phyloP scores from a whole-genome alignment of 2,113 vertebrate genomes.

The Potamarius usumacintae region DNA sequence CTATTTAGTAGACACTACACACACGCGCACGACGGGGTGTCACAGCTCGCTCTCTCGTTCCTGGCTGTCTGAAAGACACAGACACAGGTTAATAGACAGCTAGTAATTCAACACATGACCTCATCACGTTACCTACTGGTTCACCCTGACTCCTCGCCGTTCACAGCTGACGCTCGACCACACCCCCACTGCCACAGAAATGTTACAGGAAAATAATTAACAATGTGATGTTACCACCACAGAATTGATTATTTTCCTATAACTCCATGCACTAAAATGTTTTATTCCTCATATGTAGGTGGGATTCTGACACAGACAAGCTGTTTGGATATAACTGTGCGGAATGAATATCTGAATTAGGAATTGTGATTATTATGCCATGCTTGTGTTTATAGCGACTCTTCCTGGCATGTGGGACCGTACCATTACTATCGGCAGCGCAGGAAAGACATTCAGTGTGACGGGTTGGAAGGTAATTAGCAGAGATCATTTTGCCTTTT shows the following conservation, averaged over 20 bases:
- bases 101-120: no score
- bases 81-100: no score
- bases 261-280: background rate
- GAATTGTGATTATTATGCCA: background rate
- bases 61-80: no score
- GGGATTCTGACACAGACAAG: background rate
- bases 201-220: background rate
- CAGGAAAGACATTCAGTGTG: constrained; percentile 93
- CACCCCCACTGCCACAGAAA: no score
- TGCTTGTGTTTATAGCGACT: constrained; percentile 72
- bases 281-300: background rate
- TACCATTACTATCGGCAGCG: constrained; percentile 91
- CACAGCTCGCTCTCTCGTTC: no score
- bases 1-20: no score
- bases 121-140: no score
- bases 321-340: background rate
- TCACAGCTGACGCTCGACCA: no score
- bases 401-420: constrained; percentile 98
- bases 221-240: background rate
- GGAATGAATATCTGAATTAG: background rate
- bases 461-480: constrained; percentile 93
- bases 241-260: background rate
- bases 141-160: no score
- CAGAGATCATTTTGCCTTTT: background rate
- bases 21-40: no score